Conservation (phyloP, 30 jellyfish, hydroid and myxozoan genomes). For the Chironex yamaguchii region DNA sequence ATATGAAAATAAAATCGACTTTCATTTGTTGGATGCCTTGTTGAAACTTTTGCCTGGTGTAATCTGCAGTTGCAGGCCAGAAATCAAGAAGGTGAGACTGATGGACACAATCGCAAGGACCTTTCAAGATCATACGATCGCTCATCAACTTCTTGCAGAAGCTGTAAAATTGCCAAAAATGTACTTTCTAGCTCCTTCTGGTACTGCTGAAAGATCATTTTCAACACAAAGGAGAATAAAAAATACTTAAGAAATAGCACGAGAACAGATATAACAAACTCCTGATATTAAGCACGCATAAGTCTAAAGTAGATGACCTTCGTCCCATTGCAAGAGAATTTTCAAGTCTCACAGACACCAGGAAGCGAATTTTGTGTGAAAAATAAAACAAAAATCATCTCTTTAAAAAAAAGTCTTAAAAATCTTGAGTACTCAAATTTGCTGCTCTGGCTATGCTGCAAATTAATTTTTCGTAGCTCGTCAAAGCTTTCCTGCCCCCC, state of each 20-base stretch:
- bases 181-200: constrained; percentile 46
- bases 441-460: too few species aligned
- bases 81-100: constrained; percentile 20
- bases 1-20: neutral
- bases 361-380: neutral
- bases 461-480: too few species aligned
- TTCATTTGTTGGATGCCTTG: constrained; percentile 16
- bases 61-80: neutral
- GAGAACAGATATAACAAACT: constrained; percentile 42
- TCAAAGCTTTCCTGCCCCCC: too few species aligned
- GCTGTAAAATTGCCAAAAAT: constrained; percentile 32
- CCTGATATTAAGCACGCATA: constrained; percentile 33
- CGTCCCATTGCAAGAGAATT: constrained; percentile 36
- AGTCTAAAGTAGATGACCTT: constrained; percentile 11
- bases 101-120: constrained; percentile 23
- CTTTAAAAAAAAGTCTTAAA: too few species aligned
- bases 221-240: constrained; percentile 18
- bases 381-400: too few species aligned
- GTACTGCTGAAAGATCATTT: constrained; percentile 46
- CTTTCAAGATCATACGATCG: neutral
- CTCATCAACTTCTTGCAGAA: neutral
- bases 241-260: neutral
- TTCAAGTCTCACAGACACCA: neutral
- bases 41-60: constrained; percentile 10
- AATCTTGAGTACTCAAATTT: too few species aligned